Conservation (phyloP, 2,888 invertebrate genomes). For the Arrhopalites spinosus region DNA sequence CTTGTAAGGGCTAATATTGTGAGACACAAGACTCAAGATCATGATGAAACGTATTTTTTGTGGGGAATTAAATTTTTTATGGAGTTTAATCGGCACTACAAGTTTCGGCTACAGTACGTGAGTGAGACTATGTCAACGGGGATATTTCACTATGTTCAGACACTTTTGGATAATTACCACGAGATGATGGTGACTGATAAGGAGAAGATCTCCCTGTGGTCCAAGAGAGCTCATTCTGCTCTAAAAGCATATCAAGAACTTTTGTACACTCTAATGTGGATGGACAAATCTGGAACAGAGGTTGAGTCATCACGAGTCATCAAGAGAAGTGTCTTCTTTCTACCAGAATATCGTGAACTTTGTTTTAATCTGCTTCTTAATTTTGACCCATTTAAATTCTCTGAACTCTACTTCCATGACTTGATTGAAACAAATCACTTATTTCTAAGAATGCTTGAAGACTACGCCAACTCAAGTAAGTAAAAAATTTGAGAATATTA, state of each 20-base stretch:
- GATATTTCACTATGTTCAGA: conserved; percentile 92
- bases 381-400: conserved; percentile 85
- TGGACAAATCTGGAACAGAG: conserved; percentile 76
- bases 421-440: conserved; percentile 87
- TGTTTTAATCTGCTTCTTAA: conserved; percentile 77
- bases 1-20: conserved; percentile 70
- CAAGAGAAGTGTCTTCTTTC: conserved; percentile 90
- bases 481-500: too few species aligned
- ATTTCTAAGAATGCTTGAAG: conserved; percentile 87
- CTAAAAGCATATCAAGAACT: conserved; percentile 80
- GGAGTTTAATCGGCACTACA: conserved; percentile 91
- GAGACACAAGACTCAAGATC: conserved; percentile 68
- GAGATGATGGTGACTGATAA: conserved; percentile 86
- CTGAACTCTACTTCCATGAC: conserved; percentile 81
- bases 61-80: conserved; percentile 96
- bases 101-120: conserved; percentile 84
- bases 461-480: conserved; percentile 47
- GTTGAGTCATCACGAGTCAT: conserved; percentile 81
- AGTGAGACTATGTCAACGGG: conserved; percentile 92
- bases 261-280: conserved; percentile 76
- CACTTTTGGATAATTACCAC: conserved; percentile 82
- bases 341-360: conserved; percentile 91
- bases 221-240: conserved; percentile 81
- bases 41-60: conserved; percentile 92
- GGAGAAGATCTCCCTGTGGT: conserved; percentile 81